Evolutionary conservation across 2,888 invertebrate species (phyloP), one percentile per base, ranked within the genome.

Genomic region (Matsumyia berberina): DNA sequence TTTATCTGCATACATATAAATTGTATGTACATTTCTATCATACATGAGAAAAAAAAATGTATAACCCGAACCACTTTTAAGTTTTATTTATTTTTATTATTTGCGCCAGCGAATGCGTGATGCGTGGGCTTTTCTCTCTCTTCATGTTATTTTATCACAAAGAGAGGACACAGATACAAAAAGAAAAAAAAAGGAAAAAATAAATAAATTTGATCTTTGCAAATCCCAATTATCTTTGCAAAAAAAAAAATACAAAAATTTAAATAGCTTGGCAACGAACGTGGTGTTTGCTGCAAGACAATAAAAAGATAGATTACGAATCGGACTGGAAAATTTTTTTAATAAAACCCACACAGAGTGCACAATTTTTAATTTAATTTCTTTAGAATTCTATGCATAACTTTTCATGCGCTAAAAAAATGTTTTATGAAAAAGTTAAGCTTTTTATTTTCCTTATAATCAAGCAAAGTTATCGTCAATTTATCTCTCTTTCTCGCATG

Each of bases 141-240:
- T 55, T 62, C 46, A 37, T 24, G 4, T 57, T 58, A 44, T 58
- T 67, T 62, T 64, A 57, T 46, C 31, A 64, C 42, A n/a, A 69
- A 81, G 69, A 55, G 69, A 49, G 58, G 7, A 29, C 44, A 60
- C 70, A 53, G 60, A 58, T 55, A 42, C 37, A 7, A 19, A 46
- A 64, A 49, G 51, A 69, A 7, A 19, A 37, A 55, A 60, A 57
- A 69, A 37, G 35, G 11, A 53, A n/a, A n/a, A 42, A 58, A 62
- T 29, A 57, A 31, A 53, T n/a, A n/a, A 58, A 58, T 42, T 37
- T 17, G 12, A 9, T 42, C n/a, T 55, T 44, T 42, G 78, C 58
- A 60, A 82, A 78, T 64, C 35, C 64, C 77, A 82, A 82, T 82
- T 82, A 82, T 77, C 44, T 77, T 53, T 58, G 58, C 12, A 66